Base-by-base conservation (phyloP, 2,797 vertebrate species). In the Lepidocolaptes lacrymiger region DNA sequence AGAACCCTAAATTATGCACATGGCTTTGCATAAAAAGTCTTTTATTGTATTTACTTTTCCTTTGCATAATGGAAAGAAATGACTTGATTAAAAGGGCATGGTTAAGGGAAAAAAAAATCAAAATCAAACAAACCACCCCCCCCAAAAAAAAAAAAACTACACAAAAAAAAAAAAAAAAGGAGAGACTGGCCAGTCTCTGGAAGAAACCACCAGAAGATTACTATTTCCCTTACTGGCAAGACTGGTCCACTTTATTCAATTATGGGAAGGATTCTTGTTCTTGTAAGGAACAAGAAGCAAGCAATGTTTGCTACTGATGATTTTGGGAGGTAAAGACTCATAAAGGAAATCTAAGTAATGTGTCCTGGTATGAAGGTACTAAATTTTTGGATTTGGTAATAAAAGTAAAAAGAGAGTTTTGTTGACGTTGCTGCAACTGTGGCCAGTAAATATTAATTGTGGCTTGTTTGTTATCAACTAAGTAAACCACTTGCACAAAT, bases 81-180 rank as follows among this genome's bases (percentile, higher is more conserved):
- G 3, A 37, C 28, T 39, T 62, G 26, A 72, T 72, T 74, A 67
- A 84, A 86, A 86, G 10, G 1, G 4, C 0, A 5, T 51, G 10
- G 11, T 48, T 73, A 28, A 59, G 9, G 46, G n/a, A 54, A 44
- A 66, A 21, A 27, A 1, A 43, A 52, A 28, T 1, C 10, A 13
- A 28, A 12, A 22, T 5, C 6, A 58, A 59, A 72, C 12, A 21
- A 28, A 18, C 23, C 6, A n/a, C 26, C 1, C 14, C 4, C 2
- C 1, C n/a, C n/a, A n/a, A n/a, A n/a, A 1, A n/a, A 44, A 12
- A 36, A 22, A 14, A 44, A 10, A 43, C 18, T 14, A 22, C 0
- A 32, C 11, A 16, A n/a, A 3, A n/a, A 10, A 15, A 26, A 18
- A 63, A 46, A 17, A 49, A 39, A 34, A 1, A 26, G 22, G 5